Evolutionary conservation across 2,113 vertebrate genomes (phyloP).

Genomic region (Propithecus coquereli): DNA sequence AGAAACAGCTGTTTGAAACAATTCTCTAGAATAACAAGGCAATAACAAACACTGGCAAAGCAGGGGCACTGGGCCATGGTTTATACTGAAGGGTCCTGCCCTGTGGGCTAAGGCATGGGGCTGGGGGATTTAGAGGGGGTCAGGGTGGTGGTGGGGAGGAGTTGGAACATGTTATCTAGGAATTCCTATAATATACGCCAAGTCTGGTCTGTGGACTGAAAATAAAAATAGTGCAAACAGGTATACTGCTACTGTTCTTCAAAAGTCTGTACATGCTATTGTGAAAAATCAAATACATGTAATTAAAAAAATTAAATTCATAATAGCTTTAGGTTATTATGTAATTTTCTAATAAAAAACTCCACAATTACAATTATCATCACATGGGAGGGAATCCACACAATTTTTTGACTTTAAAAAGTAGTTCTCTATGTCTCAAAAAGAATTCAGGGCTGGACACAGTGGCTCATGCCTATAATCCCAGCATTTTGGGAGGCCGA

Average conservation of each 20-base stretch:
- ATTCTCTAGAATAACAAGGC: not conserved
- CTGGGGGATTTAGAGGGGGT: not conserved
- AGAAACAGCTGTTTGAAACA: not conserved
- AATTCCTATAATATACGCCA: not conserved
- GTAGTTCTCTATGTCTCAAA: not conserved
- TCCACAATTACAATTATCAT: not conserved
- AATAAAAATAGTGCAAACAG: not conserved
- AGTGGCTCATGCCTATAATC: no score
- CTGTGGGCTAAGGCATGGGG: not conserved
- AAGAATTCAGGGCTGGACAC: not conserved
- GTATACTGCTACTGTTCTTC: not conserved
- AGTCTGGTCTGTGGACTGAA: not conserved
- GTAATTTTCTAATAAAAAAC: conserved; percentile 1
- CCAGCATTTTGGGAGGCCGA: no score
- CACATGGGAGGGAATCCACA: not conserved
- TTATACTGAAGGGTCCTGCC: not conserved
- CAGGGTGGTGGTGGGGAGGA: not conserved
- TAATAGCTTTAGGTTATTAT: conserved; percentile 10
- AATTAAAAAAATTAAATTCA: not conserved
- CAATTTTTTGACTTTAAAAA: not conserved
- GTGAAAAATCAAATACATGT: not conserved
- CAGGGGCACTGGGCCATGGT: not conserved
- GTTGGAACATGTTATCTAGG: not conserved
- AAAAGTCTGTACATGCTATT: not conserved
- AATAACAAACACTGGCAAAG: not conserved